phyloP scores from a whole-genome alignment of 2,797 vertebrate species.

The Bufotes viridis region DNA sequence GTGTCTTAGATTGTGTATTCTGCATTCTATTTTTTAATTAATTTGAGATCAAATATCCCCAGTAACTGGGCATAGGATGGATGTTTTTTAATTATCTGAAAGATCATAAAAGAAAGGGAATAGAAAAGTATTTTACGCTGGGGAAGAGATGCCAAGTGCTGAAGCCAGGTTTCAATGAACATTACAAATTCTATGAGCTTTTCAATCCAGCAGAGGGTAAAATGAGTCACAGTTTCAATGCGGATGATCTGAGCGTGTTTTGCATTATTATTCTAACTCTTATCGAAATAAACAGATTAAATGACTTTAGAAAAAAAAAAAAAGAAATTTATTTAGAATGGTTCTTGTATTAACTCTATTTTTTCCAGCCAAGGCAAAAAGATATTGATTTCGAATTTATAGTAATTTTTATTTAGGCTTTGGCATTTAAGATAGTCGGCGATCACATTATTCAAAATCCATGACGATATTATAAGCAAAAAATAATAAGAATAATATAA shows the following conservation, averaged over 20 bases:
- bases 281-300: slow-evolving; percentile 56
- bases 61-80: slow-evolving; percentile 59
- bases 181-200: slow-evolving; percentile 59
- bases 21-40: slow-evolving; percentile 55
- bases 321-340: neutral
- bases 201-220: slow-evolving; percentile 60
- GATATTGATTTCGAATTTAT: neutral
- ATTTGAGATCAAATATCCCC: slow-evolving; percentile 53
- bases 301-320: slow-evolving; percentile 34
- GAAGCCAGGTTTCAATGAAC: slow-evolving; percentile 49
- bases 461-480: neutral
- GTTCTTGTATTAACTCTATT: slow-evolving; percentile 12
- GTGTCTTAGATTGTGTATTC: slow-evolving; percentile 46
- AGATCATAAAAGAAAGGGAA: slow-evolving; percentile 61
- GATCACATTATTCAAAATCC: neutral
- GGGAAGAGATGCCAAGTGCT: slow-evolving; percentile 53
- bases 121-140: slow-evolving; percentile 52
- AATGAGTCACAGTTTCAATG: slow-evolving; percentile 58
- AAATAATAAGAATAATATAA: neutral
- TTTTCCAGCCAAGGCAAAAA: neutral
- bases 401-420: neutral
- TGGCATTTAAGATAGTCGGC: no score
- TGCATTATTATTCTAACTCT: slow-evolving; percentile 53
- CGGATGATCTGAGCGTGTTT: slow-evolving; percentile 49
- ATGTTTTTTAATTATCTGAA: slow-evolving; percentile 62